phyloP scores from a whole-genome alignment of 2,113 vertebrate genomes.

The Megaleporinus macrocephalus region DNA sequence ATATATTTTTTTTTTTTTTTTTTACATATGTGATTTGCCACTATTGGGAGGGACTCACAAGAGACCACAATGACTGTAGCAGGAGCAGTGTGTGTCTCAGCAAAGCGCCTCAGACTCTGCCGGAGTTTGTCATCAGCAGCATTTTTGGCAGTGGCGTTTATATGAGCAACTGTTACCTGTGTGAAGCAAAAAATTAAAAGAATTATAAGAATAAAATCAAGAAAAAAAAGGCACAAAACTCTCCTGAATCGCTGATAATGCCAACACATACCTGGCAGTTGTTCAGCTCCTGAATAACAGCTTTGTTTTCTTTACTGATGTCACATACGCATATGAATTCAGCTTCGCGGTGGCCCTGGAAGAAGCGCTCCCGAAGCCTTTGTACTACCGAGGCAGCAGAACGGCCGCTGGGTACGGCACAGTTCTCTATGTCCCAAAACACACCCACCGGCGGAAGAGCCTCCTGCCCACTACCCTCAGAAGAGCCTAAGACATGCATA shows the following conservation, averaged over 20 bases:
- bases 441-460: constrained; percentile 94
- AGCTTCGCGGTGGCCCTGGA: constrained; percentile 95
- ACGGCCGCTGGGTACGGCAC: constrained; percentile 91
- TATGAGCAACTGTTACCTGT: constrained; percentile 97
- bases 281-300: constrained; percentile 98
- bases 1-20: no score
- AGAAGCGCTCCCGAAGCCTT: constrained; percentile 91
- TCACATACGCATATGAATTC: constrained; percentile 99
- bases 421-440: constrained; percentile 99
- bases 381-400: constrained; percentile 92
- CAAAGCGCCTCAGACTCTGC: constrained; percentile 94
- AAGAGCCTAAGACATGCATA: constrained; percentile 76
- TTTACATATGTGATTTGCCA: neutral
- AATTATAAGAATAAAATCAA: neutral
- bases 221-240: neutral
- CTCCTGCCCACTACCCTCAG: constrained; percentile 85
- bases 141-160: constrained; percentile 98
- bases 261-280: constrained; percentile 92
- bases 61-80: constrained; percentile 96
- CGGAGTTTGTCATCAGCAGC: constrained; percentile 97
- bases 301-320: constrained; percentile 97
- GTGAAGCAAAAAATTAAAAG: neutral
- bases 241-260: neutral
- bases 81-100: constrained; percentile 94
- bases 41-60: constrained; percentile 76